phyloP scores from a whole-genome alignment of 1,140 invertebrate genomes.

The Neodiprion fabricii region DNA sequence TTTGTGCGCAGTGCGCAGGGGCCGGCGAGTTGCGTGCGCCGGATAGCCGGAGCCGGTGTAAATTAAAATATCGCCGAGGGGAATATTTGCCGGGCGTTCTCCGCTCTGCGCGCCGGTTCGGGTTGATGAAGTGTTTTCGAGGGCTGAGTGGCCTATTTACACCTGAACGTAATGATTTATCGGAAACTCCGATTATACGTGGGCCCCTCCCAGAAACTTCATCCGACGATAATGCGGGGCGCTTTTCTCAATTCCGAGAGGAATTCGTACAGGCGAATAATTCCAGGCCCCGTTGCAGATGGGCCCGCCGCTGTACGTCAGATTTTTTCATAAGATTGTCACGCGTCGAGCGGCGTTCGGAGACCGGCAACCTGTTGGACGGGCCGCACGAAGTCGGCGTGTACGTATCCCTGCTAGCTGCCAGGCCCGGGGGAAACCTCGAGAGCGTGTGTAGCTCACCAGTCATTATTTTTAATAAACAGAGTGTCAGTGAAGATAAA shows the following conservation, averaged over 20 bases:
- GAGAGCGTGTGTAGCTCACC: slow-evolving; percentile 4
- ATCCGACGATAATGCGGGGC: no score
- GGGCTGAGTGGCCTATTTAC: slow-evolving; percentile 6
- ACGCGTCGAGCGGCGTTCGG: not conserved
- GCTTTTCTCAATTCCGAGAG: no score
- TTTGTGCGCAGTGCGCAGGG: no score
- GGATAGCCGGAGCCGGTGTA: not conserved
- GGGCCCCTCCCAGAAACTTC: not conserved
- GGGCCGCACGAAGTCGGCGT: not conserved
- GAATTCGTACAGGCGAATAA: no score
- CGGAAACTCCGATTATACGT: not conserved
- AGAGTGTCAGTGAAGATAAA: slow-evolving; percentile 7
- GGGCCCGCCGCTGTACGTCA: not conserved
- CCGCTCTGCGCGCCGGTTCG: not conserved
- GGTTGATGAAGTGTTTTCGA: slow-evolving; percentile 6
- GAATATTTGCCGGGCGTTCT: not conserved
- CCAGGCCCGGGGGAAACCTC: not conserved
- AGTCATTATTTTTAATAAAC: slow-evolving; percentile 8
- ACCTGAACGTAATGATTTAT: not conserved
- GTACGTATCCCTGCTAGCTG: not conserved
- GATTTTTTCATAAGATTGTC: not conserved
- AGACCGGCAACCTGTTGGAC: not conserved
- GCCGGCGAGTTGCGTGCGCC: not conserved
- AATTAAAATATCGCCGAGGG: slow-evolving; percentile 7
- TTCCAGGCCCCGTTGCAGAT: no score